Conservation (phyloP, 92 coral and sea anemone genomes). For the Phenganax subtilis region DNA sequence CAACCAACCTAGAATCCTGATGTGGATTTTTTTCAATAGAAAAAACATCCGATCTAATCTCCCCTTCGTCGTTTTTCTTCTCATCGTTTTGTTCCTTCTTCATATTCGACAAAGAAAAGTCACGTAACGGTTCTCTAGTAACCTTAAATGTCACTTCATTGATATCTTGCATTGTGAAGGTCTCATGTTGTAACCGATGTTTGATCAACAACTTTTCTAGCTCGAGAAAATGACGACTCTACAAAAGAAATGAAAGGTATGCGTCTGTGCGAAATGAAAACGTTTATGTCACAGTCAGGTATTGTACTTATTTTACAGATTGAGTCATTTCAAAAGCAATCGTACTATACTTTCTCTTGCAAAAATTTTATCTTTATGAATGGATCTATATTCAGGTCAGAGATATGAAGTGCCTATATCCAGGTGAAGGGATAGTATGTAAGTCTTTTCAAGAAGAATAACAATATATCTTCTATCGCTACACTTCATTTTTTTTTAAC, state of each 20-base stretch:
- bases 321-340: too few species aligned
- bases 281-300: background rate
- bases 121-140: background rate
- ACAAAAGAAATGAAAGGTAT: background rate
- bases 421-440: too few species aligned
- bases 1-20: too few species aligned
- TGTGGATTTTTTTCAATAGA: too few species aligned
- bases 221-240: constrained; percentile 70
- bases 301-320: too few species aligned
- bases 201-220: constrained; percentile 60
- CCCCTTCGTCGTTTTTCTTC: background rate
- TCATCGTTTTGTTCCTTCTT: background rate
- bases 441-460: too few species aligned
- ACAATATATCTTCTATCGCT: too few species aligned
- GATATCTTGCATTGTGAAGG: constrained; percentile 3
- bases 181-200: constrained; percentile 72
- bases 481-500: too few species aligned
- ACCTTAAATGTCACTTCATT: constrained; percentile 3
- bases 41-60: background rate
- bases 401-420: too few species aligned
- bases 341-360: too few species aligned
- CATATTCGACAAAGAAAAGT: background rate
- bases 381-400: too few species aligned
- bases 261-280: background rate
- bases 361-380: too few species aligned